Percentiles rank a stretch among this genome's conserved stretches.
phyloP scores from a whole-genome alignment of 2,888 invertebrate species.

The Hipparchia semele region DNA sequence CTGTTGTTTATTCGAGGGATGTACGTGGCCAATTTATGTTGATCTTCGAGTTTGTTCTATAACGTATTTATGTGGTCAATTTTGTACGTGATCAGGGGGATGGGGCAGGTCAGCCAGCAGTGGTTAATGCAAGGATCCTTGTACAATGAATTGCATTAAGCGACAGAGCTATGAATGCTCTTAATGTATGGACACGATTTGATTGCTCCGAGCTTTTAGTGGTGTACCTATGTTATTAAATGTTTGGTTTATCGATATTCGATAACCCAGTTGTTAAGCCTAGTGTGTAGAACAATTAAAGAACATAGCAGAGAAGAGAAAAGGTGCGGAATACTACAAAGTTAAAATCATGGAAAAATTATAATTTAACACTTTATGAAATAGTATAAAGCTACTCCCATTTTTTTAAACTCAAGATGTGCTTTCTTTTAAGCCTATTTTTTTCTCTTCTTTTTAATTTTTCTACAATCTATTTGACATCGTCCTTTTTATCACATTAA shows the following conservation, averaged over 20 bases:
- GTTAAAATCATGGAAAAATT: too few species aligned
- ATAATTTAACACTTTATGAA: too few species aligned
- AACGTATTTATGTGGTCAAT: conserved; percentile 18
- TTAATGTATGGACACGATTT: conserved; percentile 75
- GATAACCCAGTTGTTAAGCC: neutral
- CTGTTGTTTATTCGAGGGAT: conserved; percentile 42
- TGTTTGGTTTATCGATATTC: neutral
- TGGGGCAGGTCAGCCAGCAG: conserved; percentile 21
- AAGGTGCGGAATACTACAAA: too few species aligned
- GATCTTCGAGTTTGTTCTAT: conserved; percentile 41
- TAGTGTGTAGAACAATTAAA: too few species aligned
- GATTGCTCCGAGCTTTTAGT: conserved; percentile 60
- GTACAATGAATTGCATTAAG: conserved; percentile 79
- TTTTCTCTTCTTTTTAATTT: too few species aligned
- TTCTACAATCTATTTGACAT: too few species aligned
- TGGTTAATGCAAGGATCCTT: conserved; percentile 73
- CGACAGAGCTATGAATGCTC: conserved; percentile 75
- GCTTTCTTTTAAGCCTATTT: too few species aligned
- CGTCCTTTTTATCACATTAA: too few species aligned
- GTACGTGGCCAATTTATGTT: conserved; percentile 29
- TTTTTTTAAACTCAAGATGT: too few species aligned
- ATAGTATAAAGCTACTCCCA: too few species aligned
- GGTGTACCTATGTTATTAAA: conserved; percentile 41
- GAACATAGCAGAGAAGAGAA: too few species aligned
- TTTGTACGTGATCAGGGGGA: conserved; percentile 26